phyloP scores from a whole-genome alignment of 2,888 invertebrate genomes.

The Heliconius ismenius region DNA sequence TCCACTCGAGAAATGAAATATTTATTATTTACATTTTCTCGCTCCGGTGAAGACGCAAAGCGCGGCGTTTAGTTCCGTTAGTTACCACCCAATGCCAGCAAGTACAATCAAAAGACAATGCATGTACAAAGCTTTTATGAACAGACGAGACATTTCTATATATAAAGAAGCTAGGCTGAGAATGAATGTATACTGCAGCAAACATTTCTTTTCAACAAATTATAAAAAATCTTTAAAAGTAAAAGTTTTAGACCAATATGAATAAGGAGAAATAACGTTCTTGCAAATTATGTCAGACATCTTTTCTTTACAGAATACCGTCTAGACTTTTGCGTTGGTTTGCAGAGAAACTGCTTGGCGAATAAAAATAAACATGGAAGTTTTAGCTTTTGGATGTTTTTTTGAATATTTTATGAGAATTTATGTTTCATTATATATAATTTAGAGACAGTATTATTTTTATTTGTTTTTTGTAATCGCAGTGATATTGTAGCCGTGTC shows the following conservation, averaged over 20 bases:
- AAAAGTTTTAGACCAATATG: slow-evolving; percentile 18
- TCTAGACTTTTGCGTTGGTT: slow-evolving; percentile 19
- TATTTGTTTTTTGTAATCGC: background rate
- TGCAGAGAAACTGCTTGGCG: slow-evolving; percentile 12
- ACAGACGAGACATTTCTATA: background rate
- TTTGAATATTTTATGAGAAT: background rate
- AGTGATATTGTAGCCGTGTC: background rate
- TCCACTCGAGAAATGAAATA: background rate
- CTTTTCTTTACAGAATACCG: slow-evolving; percentile 17
- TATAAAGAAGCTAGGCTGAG: background rate
- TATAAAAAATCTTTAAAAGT: slow-evolving; percentile 11
- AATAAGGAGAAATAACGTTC: slow-evolving; percentile 21
- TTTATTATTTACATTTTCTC: background rate
- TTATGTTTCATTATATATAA: background rate
- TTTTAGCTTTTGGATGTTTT: background rate
- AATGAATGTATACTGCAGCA: background rate
- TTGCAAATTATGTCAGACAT: slow-evolving; percentile 17
- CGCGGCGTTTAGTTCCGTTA: too few relatives aligned
- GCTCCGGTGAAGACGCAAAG: too few relatives aligned
- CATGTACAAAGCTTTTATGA: background rate
- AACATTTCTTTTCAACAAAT: background rate
- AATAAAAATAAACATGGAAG: slow-evolving; percentile 16
- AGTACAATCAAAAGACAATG: background rate
- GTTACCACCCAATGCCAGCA: background rate
- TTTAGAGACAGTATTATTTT: background rate